Evolutionary conservation across 2,888 invertebrate species (phyloP), one percentile per base, ranked within the genome.

Genomic region (Lasioglossum marginatum): DNA sequence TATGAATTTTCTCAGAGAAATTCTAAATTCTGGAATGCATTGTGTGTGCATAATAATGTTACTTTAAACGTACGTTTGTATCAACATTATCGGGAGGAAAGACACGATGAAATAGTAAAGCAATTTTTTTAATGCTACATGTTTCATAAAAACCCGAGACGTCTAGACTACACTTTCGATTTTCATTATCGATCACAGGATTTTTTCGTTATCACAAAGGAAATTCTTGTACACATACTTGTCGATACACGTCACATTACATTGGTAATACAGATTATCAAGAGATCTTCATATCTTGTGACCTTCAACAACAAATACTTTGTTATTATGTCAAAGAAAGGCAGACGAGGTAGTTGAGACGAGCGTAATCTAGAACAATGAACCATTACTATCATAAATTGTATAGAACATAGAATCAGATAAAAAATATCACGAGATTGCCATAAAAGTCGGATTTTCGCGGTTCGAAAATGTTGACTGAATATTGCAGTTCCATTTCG

Each of bases 301-400:
- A 60, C 81, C 77, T 81, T 84, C 72, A 52, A 75, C 34, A 12
- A 75, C 4, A 72, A 74, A 27, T 40, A 72, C 70, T 85, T 40
- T 74, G 77, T 37, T 37, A 66, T 68, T 63, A 68, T 66, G 43
- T n/a, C 60, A 45, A 70, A 52, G 57, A 63, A 79, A 76, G 75
- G 63, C 27, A 34, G 83, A 73, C 57, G 48, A 78, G 70, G 63
- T 88, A 73, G 77, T 81, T 66, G 37, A 37, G 57, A 45, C 19
- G 45, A 48, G 45, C 14, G 8, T 63, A 66, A 27, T 34, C 31
- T 10, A 45, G 60, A 77, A 86, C 87, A 68, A 70, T 72, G 57
- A 45, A 73, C 23, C 71, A 71, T 57, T 57, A n/a, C 3, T n/a
- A n/a, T 57, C n/a, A 1, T n/a, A 52, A 77, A 81, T 83, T 77